Percentiles rank a stretch among this genome's conserved stretches.
Evolutionary conservation across 2,888 invertebrate species (phyloP).

Genomic region (Drosophila gaucha): DNA sequence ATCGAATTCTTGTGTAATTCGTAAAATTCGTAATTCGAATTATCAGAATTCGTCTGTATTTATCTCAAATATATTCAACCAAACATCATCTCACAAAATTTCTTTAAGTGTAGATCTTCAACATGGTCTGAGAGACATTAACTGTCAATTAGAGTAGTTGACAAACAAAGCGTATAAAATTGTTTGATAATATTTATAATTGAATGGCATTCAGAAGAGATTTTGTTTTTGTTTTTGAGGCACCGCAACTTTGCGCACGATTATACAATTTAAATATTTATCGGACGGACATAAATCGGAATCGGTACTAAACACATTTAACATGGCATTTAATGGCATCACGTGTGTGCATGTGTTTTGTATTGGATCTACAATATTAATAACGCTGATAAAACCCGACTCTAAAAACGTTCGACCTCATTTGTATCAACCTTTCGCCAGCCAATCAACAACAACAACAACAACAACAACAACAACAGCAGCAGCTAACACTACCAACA

Average conservation of each 20-base stretch:
- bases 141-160: conserved; percentile 42
- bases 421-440: conserved; percentile 68
- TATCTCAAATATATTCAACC: too few species aligned
- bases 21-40: too few species aligned
- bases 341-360: conserved; percentile 60
- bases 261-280: conserved; percentile 67
- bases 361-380: conserved; percentile 71
- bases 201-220: conserved; percentile 25
- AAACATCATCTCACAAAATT: conserved; percentile 1
- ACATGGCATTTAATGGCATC: conserved; percentile 67
- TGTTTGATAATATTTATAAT: conserved; percentile 37
- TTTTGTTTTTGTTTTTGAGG: background rate
- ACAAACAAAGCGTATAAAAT: conserved; percentile 29
- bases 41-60: too few species aligned
- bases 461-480: background rate
- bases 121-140: conserved; percentile 1
- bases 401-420: conserved; percentile 60
- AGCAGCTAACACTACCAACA: conserved; percentile 23
- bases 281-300: conserved; percentile 48
- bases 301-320: conserved; percentile 68
- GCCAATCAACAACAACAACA: conserved; percentile 51
- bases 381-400: conserved; percentile 72
- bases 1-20: too few species aligned
- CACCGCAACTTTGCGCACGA: conserved; percentile 10
- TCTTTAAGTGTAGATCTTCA: background rate